These are phyloP conservation scores for Camponotus vicinus DNA, from an alignment of 1,140 invertebrate species.

Conservation along the genomic window DNA sequence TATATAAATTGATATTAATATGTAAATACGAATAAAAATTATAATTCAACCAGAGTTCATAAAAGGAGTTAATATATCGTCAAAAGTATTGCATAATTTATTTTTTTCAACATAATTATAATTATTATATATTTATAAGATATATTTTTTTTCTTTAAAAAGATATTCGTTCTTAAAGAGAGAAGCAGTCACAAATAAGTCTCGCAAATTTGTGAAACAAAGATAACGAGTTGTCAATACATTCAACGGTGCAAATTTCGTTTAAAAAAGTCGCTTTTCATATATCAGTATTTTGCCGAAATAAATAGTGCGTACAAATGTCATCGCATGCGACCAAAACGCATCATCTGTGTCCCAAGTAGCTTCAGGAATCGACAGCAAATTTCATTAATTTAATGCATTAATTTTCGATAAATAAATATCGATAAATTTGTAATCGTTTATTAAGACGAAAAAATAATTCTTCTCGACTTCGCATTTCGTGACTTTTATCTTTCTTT, in stretches of 20 bases:
- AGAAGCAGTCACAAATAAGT: background rate
- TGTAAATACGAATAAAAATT: background rate
- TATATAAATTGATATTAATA: background rate
- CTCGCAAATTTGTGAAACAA: background rate
- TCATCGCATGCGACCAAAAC: constrained; percentile 18
- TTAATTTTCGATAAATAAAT: background rate
- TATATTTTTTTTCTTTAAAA: background rate
- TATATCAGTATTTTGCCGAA: background rate
- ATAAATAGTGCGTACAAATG: constrained; percentile 9
- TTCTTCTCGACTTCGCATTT: background rate
- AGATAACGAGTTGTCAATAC: background rate
- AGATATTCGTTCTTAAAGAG: background rate
- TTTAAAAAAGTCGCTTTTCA: constrained; percentile 10
- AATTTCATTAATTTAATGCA: no score
- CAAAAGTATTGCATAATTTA: no score
- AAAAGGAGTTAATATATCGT: no score
- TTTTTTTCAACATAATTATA: background rate
- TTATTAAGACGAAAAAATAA: constrained; percentile 18
- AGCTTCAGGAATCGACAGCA: background rate
- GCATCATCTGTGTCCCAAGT: constrained; percentile 30
- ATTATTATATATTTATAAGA: no score
- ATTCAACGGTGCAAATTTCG: background rate
- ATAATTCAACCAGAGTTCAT: no score
- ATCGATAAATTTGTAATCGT: constrained; percentile 23
- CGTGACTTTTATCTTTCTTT: background rate